Evolutionary conservation across 37 sponge, comb jelly and placozoan genomes (phyloP).

Genomic region (Aplysina aerophoba): DNA sequence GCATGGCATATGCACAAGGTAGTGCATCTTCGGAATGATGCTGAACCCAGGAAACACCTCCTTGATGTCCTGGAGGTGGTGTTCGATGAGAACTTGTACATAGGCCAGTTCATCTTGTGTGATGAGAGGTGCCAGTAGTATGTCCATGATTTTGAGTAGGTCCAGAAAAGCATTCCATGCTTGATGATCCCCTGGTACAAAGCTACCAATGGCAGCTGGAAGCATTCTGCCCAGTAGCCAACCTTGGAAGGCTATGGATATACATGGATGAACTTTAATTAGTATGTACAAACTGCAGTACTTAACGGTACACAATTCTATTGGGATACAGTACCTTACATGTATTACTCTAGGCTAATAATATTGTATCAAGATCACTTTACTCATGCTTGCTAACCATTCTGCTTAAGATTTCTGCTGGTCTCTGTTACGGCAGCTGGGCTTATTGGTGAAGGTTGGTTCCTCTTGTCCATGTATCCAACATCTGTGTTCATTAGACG

Average conservation of each 20-base stretch:
- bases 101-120: constrained; percentile 11
- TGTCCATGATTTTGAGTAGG: constrained; percentile 16
- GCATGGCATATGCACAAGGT: constrained; percentile 33
- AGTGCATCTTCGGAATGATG: constrained; percentile 44
- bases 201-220: constrained; percentile 13
- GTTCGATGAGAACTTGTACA: background rate
- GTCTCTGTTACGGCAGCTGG: background rate
- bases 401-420: background rate
- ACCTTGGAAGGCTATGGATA: constrained; percentile 12
- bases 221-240: constrained; percentile 4
- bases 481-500: background rate
- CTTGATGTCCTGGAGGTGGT: constrained; percentile 10
- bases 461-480: constrained; percentile 1
- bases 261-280: no score
- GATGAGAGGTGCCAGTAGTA: constrained; percentile 3
- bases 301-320: no score
- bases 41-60: constrained; percentile 4
- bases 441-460: constrained; percentile 9
- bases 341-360: no score
- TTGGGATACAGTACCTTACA: no score
- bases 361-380: no score
- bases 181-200: constrained; percentile 17
- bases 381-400: background rate
- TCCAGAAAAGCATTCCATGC: background rate
- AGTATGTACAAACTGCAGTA: no score